phyloP scores from a whole-genome alignment of 2,113 vertebrate genomes.

The Mesembrinibis cayennensis region DNA sequence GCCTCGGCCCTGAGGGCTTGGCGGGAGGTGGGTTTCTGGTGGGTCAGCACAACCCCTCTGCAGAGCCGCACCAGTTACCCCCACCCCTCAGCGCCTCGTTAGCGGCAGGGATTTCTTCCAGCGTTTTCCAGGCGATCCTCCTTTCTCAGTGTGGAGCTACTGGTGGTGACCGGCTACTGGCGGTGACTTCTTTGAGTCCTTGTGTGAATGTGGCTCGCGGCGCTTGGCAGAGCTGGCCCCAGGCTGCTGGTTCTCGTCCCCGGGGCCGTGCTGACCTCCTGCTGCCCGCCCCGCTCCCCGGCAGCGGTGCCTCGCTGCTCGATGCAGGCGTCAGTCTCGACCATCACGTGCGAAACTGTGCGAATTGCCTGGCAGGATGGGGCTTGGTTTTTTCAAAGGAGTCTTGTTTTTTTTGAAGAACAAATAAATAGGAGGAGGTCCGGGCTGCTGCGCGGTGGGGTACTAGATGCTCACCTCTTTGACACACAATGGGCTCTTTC shows the following conservation, averaged over 20 bases:
- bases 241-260: background rate
- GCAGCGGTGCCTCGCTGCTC: background rate
- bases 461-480: background rate
- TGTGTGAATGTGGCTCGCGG: rapidly evolving
- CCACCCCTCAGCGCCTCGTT: too few species aligned
- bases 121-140: background rate
- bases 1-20: rapidly evolving
- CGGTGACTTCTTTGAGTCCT: background rate
- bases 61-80: background rate
- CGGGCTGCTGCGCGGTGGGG: background rate
- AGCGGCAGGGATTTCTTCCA: background rate
- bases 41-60: background rate
- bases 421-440: background rate
- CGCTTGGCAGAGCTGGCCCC: background rate
- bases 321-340: background rate
- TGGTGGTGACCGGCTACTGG: background rate
- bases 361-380: background rate
- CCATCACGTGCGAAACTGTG: background rate
- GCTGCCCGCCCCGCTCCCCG: rapidly evolving
- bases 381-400: background rate
- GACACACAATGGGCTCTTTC: background rate
- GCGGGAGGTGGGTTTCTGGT: background rate
- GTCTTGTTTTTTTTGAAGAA: background rate
- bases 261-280: background rate
- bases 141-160: too few species aligned